Percentiles rank a stretch among this genome's conserved stretches.
These are phyloP conservation scores for Athripsodes cinereus DNA, from an alignment of 2,888 invertebrate genomes.

Conservation along the genomic window DNA sequence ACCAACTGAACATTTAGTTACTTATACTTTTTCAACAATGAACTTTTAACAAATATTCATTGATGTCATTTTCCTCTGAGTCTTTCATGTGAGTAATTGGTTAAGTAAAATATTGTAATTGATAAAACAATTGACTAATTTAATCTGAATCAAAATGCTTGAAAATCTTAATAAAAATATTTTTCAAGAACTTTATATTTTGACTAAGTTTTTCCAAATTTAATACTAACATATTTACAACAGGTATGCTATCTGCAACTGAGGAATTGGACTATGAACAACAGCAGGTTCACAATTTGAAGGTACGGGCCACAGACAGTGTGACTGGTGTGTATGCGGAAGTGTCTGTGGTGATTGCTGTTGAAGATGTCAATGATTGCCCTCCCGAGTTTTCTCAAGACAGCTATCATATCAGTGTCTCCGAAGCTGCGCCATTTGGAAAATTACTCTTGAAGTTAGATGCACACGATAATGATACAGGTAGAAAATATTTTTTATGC, in stretches of 20 bases:
- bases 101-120: too few species aligned
- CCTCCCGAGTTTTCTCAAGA: slow-evolving; percentile 76
- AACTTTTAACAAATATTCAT: too few species aligned
- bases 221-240: too few species aligned
- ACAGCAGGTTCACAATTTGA: slow-evolving; percentile 68
- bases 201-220: too few species aligned
- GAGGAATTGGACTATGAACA: slow-evolving; percentile 85
- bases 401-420: slow-evolving; percentile 72
- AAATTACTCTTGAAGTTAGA: slow-evolving; percentile 63
- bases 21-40: too few species aligned
- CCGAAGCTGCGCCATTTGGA: slow-evolving; percentile 76
- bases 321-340: slow-evolving; percentile 85
- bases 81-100: too few species aligned
- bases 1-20: too few species aligned
- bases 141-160: too few species aligned
- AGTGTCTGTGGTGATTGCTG: slow-evolving; percentile 72
- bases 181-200: too few species aligned
- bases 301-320: slow-evolving; percentile 84
- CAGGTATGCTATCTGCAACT: slow-evolving; percentile 84
- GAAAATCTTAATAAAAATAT: too few species aligned
- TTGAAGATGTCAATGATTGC: slow-evolving; percentile 87
- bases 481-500: slow-evolving; percentile 39
- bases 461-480: slow-evolving; percentile 74
- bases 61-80: too few species aligned
- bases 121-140: too few species aligned